Evolutionary conservation across 2,113 vertebrate species (phyloP), one percentile per base, ranked within the genome.

Genomic region (Porphyrio hochstetteri): DNA sequence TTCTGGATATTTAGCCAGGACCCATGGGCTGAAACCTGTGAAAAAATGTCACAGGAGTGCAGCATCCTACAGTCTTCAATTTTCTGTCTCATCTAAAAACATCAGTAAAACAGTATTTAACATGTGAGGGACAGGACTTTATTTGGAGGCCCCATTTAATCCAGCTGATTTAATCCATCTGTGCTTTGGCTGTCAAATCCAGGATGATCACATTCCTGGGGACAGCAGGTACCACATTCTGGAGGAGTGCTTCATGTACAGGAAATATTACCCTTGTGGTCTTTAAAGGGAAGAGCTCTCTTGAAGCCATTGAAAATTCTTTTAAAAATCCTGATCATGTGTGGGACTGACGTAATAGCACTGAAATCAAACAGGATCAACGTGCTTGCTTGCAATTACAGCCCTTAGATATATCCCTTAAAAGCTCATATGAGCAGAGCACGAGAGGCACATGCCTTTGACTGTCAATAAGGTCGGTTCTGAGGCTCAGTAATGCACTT

Each of bases 71-170:
- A 56, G 50, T 46, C 59, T 81, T 76, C 67, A 40, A 50, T 83
- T 74, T 96, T 92, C 63, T 89, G 24, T 91, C 57, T 93, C 60
- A 90, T 84, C 74, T 86, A 13, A 90, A 91, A 35, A 11, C 71
- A 86, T 52, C 61, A 63, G 65, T 50, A 48, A 81, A 82, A 79
- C 20, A 44, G 35, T 70, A 63, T 87, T 92, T 90, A 86, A 83
- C 27, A 20, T 42, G 53, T 50, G 38, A 79, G 67, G 27, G 48
- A 59, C n/a, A 61, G 52, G 28, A 60, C 13, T 71, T 83, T 88
- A 67, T 91, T 75, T 16, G 7, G 19, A 85, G 48, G 25, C 48
- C 25, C 82, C 46, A 23, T 70, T 19, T 69, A 20, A 89, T 42
- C 60, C 13, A 82, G 29, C 25, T 48, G 71, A 61, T 50, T 78